Percentiles rank a stretch among this genome's conserved stretches.
phyloP scores from a whole-genome alignment of 2,797 vertebrate genomes.

The Trematomus bernacchii region DNA sequence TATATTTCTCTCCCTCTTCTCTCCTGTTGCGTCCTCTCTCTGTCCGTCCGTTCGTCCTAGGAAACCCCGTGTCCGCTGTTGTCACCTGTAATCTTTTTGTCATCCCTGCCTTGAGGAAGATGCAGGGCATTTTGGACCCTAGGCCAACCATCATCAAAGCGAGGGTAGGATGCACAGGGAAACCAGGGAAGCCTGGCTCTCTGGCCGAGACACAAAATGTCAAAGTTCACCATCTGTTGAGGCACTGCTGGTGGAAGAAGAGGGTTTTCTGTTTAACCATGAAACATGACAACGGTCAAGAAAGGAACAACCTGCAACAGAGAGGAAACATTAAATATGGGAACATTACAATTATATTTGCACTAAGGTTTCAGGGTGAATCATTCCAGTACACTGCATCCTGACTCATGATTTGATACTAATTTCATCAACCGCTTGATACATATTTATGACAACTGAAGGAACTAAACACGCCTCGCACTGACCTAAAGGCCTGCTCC shows the following conservation, averaged over 20 bases:
- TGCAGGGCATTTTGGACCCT: conserved; percentile 99
- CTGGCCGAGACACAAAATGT: conserved; percentile 34
- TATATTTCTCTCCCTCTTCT: conserved; percentile 59
- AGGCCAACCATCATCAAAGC: conserved; percentile 99
- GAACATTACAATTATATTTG: conserved; percentile 25
- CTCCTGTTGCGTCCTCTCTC: conserved; percentile 29
- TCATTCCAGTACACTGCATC: conserved; percentile 53
- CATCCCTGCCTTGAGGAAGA: conserved; percentile 99
- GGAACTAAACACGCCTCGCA: conserved; percentile 53
- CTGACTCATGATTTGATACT: conserved; percentile 47
- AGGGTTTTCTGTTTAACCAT: conserved; percentile 14
- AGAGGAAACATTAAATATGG: conserved; percentile 22
- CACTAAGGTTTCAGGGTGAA: conserved; percentile 28
- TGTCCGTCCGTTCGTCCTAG: conserved; percentile 81
- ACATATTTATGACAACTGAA: conserved; percentile 68
- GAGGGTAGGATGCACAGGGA: conserved; percentile 87
- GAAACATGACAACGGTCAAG: conserved; percentile 1
- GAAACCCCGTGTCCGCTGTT: conserved; percentile 98
- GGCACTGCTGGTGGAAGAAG: conserved; percentile 26
- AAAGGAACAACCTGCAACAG: conserved; percentile 20
- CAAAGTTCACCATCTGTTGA: conserved; percentile 29
- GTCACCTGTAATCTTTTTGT: conserved; percentile 99
- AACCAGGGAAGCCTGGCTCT: conserved; percentile 21
- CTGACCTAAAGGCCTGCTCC: conserved; percentile 61
- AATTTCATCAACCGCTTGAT: conserved; percentile 64